These are phyloP conservation scores for Hozukius guyotensis DNA, from an alignment of 2,797 vertebrate genomes.

Conservation along the genomic window DNA sequence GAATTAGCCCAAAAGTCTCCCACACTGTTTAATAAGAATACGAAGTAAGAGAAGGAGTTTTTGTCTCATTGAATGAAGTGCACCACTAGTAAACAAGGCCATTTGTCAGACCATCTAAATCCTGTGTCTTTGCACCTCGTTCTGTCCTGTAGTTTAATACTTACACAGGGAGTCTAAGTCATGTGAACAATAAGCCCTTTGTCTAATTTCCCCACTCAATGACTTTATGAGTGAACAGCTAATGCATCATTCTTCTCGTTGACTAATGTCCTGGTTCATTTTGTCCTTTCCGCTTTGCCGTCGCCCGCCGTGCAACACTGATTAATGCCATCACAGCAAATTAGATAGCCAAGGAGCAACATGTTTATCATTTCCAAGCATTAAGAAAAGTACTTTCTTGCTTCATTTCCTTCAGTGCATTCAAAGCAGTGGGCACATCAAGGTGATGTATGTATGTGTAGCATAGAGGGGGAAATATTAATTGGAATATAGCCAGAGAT, in stretches of 20 bases:
- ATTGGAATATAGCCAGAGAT: conserved; percentile 48
- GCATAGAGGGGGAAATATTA: conserved; percentile 50
- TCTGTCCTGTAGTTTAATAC: conserved; percentile 7
- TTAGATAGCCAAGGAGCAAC: conserved; percentile 78
- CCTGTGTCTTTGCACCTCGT: neutral
- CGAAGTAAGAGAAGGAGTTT: neutral
- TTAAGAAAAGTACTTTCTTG: conserved; percentile 59
- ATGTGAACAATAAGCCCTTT: conserved; percentile 54
- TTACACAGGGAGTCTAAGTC: conserved; percentile 25
- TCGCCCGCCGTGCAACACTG: conserved; percentile 74
- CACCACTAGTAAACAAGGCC: neutral
- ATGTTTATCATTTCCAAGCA: conserved; percentile 79
- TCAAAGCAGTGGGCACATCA: conserved; percentile 52
- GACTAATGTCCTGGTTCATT: conserved; percentile 79
- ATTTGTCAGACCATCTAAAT: neutral
- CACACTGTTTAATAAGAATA: neutral
- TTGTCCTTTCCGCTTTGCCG: conserved; percentile 73
- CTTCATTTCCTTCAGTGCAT: conserved; percentile 52
- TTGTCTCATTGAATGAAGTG: neutral
- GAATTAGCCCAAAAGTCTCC: neutral
- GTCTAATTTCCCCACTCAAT: conserved; percentile 64
- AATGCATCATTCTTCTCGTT: conserved; percentile 77
- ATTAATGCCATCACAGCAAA: conserved; percentile 81
- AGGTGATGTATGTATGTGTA: conserved; percentile 63
- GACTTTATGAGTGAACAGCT: conserved; percentile 69